Evolutionary conservation across 2,113 vertebrate genomes (phyloP), one percentile per base, ranked within the genome.

Genomic region (Bubo bubo): DNA sequence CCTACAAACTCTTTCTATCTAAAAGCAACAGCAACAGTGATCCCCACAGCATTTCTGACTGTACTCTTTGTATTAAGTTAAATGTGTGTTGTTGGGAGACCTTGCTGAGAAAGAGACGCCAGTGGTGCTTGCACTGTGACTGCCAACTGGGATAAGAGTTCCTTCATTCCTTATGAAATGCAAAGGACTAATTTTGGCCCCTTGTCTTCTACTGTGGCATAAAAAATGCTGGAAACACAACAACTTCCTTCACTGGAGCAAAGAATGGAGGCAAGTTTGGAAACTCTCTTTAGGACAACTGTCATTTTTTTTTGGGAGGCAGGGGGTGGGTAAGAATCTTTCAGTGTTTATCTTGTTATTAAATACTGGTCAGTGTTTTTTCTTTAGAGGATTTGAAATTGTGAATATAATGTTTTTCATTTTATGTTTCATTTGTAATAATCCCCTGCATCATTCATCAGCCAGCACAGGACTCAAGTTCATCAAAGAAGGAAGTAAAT

Each of bases 401-500:
- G 6, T 37, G 6, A 72, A 35, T 84, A 52, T 47, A 71, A 55
- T 35, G 5, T 4, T 74, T 95, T 93, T 71, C 9, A 45, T 86
- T 74, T 91, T 70, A 58, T 72, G 10, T 64, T 85, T n/a, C 26
- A 58, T 79, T 88, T 79, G 20, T 70, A 87, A 94, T 70, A 64
- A 82, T 56, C 10, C 26, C 9, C 22, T 87, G 35, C 37, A 75
- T 87, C 35, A 24, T 76, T 93, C 39, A 92, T 82, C 76, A 94
- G 39, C 32, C 15, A 62, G 35, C 5, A 15, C 45, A 82, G 66
- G 71, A 66, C 16, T 86, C 9, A 26, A 84, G 52, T 95, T 97
- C 39, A 89, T 91, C 43, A 81, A 79, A 92, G 63, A 88, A 88
- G 39, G 70, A 93, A 79, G 80, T 90, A 97, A 96, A 95, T 89